Conservation (phyloP, 1,140 invertebrate species). For the Drosophila saltans region DNA sequence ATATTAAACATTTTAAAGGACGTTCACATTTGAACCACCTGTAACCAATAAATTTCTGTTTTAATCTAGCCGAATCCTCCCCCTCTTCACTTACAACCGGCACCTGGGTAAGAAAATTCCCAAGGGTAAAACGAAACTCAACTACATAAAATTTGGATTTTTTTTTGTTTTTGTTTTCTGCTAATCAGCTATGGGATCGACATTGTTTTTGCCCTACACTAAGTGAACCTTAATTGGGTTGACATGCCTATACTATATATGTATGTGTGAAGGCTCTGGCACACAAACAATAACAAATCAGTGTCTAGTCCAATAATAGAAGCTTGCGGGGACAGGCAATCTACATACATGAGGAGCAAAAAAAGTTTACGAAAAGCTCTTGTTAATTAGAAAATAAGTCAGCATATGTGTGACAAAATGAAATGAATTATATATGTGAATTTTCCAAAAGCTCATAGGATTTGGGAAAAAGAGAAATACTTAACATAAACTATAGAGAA, state of each 20-base stretch:
- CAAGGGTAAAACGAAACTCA: conserved; percentile 19
- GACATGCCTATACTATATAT: conserved; percentile 23
- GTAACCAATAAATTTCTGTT: not conserved
- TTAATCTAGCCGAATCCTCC: not conserved
- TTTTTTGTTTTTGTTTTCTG: conserved; percentile 10
- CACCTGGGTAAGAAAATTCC: conserved; percentile 15
- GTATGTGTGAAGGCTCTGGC: not conserved
- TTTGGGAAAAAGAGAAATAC: not conserved
- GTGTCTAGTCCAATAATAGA: conserved; percentile 54
- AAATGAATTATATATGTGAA: conserved; percentile 4
- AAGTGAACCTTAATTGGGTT: conserved; percentile 67
- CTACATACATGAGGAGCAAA: not conserved
- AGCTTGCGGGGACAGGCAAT: conserved; percentile 3
- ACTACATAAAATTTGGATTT: conserved; percentile 25
- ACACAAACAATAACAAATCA: conserved; percentile 35
- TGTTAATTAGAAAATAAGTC: conserved; percentile 53
- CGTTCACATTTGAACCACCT: no score
- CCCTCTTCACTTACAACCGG: not conserved
- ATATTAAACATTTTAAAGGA: no score
- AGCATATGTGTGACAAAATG: conserved; percentile 10
- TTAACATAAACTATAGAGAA: not conserved
- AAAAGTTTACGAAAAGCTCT: conserved; percentile 32
- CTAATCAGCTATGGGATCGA: conserved; percentile 58
- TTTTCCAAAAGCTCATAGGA: not conserved
- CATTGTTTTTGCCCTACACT: conserved; percentile 32